Evolutionary conservation across 2,113 vertebrate genomes (phyloP), one percentile per base, ranked within the genome.

Genomic region (Oriolus oriolus): DNA sequence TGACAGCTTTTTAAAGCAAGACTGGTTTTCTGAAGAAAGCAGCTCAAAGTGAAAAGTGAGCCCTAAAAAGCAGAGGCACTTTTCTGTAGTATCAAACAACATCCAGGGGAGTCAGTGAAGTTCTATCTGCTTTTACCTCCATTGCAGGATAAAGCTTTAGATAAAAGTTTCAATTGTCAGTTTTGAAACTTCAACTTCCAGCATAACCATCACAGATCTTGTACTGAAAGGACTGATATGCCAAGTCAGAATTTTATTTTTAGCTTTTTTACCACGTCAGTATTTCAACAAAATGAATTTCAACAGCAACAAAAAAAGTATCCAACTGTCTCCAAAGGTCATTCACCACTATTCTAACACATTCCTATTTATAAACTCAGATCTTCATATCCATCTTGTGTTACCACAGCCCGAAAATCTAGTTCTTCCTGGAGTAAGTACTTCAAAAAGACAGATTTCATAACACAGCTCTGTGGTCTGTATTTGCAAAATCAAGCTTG

Each of bases 301-400:
- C 61, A 94, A 65, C 84, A 86, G 70, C 50, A 87, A 78, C 56
- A 93, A 82, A 89, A 95, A 93, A 81, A 71, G 37, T 66, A 94
- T 87, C 84, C 87, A 84, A 95, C 89, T 91, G 89, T 82, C 89
- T 93, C 89, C 84, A 96, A 94, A 96, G 94, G 94, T 97, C 95
- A 96, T 66, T 94, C 91, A 91, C 41, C 45, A 88, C 93, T 93
- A 87, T 91, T 87, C 87, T 89, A 96, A 96, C 84, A 87, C 81
- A 93, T 87, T 96, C 82, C 94, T 95, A 96, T 96, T 96, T 97
- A 95, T 96, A 96, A 96, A 93, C 87, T 87, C 15, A 3, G 70
- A 94, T 85, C 78, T 94, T 83, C 78, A 69, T 87, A 95, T n/a
- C 85, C 90, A 83, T 90, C 94, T 94, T 95, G 71, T 66, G 75